Base-by-base conservation (phyloP, 2,888 invertebrate genomes). In the Aspidiotus rigidus region DNA sequence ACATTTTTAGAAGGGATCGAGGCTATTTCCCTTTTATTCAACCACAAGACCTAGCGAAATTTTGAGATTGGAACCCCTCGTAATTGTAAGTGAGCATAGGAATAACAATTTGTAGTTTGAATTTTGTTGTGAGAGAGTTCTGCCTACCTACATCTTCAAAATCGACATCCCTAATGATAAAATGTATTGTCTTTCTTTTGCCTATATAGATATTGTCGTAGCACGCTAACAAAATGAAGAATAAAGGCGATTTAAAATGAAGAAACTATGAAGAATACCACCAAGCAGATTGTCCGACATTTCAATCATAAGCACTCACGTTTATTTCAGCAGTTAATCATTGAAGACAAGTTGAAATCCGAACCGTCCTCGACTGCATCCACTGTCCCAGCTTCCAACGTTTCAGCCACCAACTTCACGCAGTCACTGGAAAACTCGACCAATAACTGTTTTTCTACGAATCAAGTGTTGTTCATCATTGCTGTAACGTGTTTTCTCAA, bases 401-500 rank as follows among this genome's bases (percentile, higher is more conserved):
- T 59, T 13, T 59, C 59, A 9, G 28, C 59, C 16, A 59, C 17
- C 2, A 28, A 39, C 39, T 28, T 39, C 10, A 17, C 17, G 16
- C 59, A 59, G 16, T 11, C 59, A 6, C 59, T 16, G 15, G 63
- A 62, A 16, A 11, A 55, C 3, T 41, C 69, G 16, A 59, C 40
- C 56, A 71, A 69, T 62, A 83, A 42, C 69, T 76, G 76, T 69
- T 76, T 75, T 73, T 73, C 73, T 42, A 74, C 75, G 28, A 74
- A 74, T 69, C 74, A 76, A 72, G 76, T 76, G 13, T 73, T 76
- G 39, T 71, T 75, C 60, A 75, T 76, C 28, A 76, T 76, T 41
- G 76, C 74, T 13, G 72, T 76, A 69, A 76, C 76, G n/a, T 76
- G 76, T 66, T 74, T 75, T n/a, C 73, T 76, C 49, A 76, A 76